Conservation (phyloP, 1,140 invertebrate species). For the Drosophila miranda region DNA sequence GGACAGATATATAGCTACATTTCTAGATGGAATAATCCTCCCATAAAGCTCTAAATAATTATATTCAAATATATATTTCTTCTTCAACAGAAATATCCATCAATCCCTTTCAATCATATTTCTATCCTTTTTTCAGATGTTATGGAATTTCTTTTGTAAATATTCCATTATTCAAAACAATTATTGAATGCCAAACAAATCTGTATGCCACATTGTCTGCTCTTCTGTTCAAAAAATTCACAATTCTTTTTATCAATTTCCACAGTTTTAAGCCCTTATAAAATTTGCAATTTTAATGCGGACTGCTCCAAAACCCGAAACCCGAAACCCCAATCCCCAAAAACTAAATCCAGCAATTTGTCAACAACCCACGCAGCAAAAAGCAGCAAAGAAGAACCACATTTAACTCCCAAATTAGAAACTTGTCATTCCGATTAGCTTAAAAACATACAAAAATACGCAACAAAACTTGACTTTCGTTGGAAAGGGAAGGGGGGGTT, state of each 20-base stretch:
- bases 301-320: slow-evolving; percentile 5
- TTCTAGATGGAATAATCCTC: too few relatives aligned
- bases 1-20: too few relatives aligned
- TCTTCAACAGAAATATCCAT: too few relatives aligned
- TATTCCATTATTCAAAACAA: too few relatives aligned
- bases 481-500: background rate
- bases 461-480: slow-evolving; percentile 30
- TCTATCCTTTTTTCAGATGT: too few relatives aligned
- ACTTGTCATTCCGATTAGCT: slow-evolving; percentile 72
- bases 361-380: slow-evolving; percentile 32
- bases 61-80: too few relatives aligned
- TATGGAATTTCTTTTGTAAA: too few relatives aligned
- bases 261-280: slow-evolving; percentile 27
- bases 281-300: slow-evolving; percentile 41
- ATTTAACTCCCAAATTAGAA: slow-evolving; percentile 64
- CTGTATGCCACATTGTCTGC: too few relatives aligned
- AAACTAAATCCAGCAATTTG: slow-evolving; percentile 34
- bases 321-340: slow-evolving; percentile 8
- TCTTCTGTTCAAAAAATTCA: too few relatives aligned
- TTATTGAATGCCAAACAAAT: too few relatives aligned
- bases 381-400: slow-evolving; percentile 28
- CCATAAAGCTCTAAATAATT: too few relatives aligned
- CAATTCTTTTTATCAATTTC: slow-evolving; percentile 1
- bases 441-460: slow-evolving; percentile 29
- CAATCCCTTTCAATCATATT: too few relatives aligned